Base-by-base conservation (phyloP, 2,113 vertebrate species). In the Narcine bancroftii region DNA sequence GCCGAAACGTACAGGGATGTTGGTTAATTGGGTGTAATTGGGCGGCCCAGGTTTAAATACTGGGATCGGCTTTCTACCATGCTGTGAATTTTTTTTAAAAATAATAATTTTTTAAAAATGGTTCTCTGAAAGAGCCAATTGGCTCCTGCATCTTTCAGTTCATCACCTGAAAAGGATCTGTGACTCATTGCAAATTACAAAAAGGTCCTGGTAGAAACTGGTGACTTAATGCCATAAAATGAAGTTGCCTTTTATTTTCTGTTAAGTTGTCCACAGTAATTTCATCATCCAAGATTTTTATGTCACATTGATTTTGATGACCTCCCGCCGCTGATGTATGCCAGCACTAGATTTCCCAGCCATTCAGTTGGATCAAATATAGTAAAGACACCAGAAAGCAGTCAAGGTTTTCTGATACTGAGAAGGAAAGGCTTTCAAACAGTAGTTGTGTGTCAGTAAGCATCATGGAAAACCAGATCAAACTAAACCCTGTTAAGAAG, bases 221-320 rank as follows among this genome's bases (percentile, higher is more conserved):
- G 93, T 72, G 73, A 92, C 94, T 94, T 93, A 93, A 93, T 92
- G 94, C 89, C 93, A 94, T 93, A 77, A 13, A 72, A 92, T 94
- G 92, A 94, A 89, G 92, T 42, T 56, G 47, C 29, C 0, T 0
- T 93, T 93, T n/a, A n/a, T 95, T 93, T 92, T 93, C 87, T 94
- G 94, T 95, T 94, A 95, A 94, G 76, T 91, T 94, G 94, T 94
- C 95, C 77, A 26, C 73, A 93, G 92, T 93, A 19, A 94, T 95
- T 94, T 94, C 93, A 92, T 95, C 94, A 94, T 75, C 79, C 65
- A 26, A 76, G 92, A 83, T 79, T 63, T 77, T 1, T 0, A 0
- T 24, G 83, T 92, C 73, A 63, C 0, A 39, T 93, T 89, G 2
- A n/a, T 0, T 53, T 92, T 93, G 6, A 3, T 0, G 2, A 60